A percentile compares a stretch with the other conserved stretches of the same genome.
These are phyloP conservation scores for Falco columbarius DNA, from an alignment of 2,797 vertebrate genomes.

Conservation along the genomic window DNA sequence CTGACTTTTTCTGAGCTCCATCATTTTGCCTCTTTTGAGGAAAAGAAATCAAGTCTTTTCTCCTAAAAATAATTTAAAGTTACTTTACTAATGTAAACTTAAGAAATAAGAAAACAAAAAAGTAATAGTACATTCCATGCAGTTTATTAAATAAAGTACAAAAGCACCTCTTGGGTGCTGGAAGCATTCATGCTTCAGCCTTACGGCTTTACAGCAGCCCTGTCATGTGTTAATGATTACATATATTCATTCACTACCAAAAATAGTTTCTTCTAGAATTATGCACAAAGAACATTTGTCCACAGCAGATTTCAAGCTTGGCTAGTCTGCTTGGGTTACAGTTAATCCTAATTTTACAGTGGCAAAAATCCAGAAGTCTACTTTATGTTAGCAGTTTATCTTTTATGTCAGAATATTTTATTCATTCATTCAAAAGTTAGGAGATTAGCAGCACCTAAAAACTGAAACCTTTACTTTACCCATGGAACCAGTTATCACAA, in stretches of 20 bases:
- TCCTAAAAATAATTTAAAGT: background rate
- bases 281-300: constrained; percentile 71
- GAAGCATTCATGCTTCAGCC: constrained; percentile 25
- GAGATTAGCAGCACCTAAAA: constrained; percentile 6
- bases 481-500: background rate
- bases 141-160: constrained; percentile 24
- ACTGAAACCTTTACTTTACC: background rate
- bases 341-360: constrained; percentile 60
- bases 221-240: constrained; percentile 67
- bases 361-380: constrained; percentile 60
- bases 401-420: background rate
- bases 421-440: background rate
- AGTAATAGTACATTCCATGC: background rate
- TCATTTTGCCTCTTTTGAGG: background rate
- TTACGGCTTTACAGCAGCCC: constrained; percentile 4
- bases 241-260: constrained; percentile 63
- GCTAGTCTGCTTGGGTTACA: constrained; percentile 50
- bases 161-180: constrained; percentile 42
- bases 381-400: constrained; percentile 30
- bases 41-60: background rate
- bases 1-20: background rate
- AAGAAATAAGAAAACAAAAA: background rate
- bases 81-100: background rate
- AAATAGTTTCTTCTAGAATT: constrained; percentile 65
- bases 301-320: constrained; percentile 57